Evolutionary conservation across 2,113 vertebrate species (phyloP).

Genomic region (Macquaria australasica): DNA sequence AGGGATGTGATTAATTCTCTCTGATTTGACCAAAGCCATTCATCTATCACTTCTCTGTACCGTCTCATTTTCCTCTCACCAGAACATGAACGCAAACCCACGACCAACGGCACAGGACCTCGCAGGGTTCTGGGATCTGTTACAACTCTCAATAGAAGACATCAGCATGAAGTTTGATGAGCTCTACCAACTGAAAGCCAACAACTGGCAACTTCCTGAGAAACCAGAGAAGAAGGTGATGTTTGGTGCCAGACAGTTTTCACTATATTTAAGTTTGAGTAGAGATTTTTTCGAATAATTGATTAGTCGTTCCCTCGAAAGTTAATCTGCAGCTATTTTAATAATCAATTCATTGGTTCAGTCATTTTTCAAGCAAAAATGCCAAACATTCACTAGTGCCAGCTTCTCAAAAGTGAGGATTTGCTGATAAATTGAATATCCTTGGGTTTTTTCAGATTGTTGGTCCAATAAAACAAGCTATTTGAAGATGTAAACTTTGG

Average conservation of each 20-base stretch:
- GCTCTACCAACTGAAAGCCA: conserved; percentile 96
- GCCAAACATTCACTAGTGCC: not conserved
- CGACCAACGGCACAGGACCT: conserved; percentile 97
- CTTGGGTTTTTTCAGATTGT: not conserved
- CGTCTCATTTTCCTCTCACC: conserved; percentile 6
- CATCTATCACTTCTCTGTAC: not conserved
- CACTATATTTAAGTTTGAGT: too few species aligned
- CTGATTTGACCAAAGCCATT: conserved; percentile 19
- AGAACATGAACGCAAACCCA: conserved; percentile 93
- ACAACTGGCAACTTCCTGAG: conserved; percentile 93
- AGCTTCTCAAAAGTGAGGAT: not conserved
- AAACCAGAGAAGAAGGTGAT: conserved; percentile 92
- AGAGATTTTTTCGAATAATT: not conserved
- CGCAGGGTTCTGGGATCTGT: conserved; percentile 98
- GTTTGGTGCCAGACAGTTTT: not conserved
- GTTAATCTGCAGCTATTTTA: not conserved
- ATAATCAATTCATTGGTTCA: not conserved
- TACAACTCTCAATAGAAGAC: conserved; percentile 98
- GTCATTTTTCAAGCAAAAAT: too few species aligned
- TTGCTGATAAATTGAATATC: not conserved
- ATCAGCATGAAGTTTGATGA: conserved; percentile 99
- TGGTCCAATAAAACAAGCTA: not conserved
- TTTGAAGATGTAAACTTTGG: not conserved
- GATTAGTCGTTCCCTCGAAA: not conserved
- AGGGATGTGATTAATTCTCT: conserved; percentile 12